phyloP scores from a whole-genome alignment of 1,140 invertebrate species.

The Ephestia elutella region DNA sequence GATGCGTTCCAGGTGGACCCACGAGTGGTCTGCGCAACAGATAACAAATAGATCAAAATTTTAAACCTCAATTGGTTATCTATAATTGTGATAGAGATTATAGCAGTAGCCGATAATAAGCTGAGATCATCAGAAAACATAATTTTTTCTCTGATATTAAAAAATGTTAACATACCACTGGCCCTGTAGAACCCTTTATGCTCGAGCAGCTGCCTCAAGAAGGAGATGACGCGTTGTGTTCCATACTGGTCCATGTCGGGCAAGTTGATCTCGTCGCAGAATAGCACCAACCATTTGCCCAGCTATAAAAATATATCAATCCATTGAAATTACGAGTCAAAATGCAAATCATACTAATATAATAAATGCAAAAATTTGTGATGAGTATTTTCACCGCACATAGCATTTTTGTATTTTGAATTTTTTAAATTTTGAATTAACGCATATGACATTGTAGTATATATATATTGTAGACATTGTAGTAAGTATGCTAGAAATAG shows the following conservation, averaged over 20 bases:
- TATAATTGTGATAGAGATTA: neutral
- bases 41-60: too few species aligned
- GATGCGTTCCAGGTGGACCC: conserved; percentile 97
- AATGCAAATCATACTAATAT: too few species aligned
- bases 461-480: too few species aligned
- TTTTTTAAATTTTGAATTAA: too few species aligned
- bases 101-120: too few species aligned
- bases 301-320: conserved; percentile 74
- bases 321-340: conserved; percentile 3
- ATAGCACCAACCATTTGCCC: conserved; percentile 99
- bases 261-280: conserved; percentile 99
- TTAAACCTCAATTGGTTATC: neutral
- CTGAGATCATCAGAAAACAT: too few species aligned
- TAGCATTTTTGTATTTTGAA: too few species aligned
- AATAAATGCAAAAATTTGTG: too few species aligned
- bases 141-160: too few species aligned
- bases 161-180: conserved; percentile 75
- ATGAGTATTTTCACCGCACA: too few species aligned
- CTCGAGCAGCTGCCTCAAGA: conserved; percentile 97
- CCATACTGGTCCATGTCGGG: conserved; percentile 99
- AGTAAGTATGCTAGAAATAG: too few species aligned
- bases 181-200: conserved; percentile 94
- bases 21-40: conserved; percentile 86
- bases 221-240: conserved; percentile 98
- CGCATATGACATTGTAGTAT: too few species aligned